phyloP scores from a whole-genome alignment of 92 coral and sea anemone genomes.

The Scolanthus callimorphus region DNA sequence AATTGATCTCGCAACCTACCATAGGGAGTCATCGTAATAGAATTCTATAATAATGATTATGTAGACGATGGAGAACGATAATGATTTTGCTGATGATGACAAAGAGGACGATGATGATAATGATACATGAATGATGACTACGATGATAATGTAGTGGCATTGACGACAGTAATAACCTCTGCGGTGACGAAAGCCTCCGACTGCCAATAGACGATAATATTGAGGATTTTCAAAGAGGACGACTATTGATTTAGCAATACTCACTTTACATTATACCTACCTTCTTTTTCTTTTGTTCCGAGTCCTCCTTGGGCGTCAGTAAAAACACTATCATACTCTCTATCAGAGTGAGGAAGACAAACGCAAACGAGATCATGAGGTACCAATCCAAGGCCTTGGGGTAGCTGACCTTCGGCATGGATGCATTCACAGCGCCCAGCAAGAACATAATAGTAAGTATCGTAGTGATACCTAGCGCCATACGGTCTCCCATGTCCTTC shows the following conservation, averaged over 20 bases:
- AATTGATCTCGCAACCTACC: too few relatives aligned
- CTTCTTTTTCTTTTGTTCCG: background rate
- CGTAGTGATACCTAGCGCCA: slow-evolving; percentile 67
- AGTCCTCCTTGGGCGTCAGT: slow-evolving; percentile 9
- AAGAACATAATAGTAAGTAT: slow-evolving; percentile 70
- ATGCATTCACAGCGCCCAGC: slow-evolving; percentile 54
- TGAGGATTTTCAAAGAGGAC: too few relatives aligned
- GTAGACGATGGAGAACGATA: too few relatives aligned
- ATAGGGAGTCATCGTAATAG: too few relatives aligned
- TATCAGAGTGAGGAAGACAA: slow-evolving; percentile 58
- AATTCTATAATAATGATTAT: too few relatives aligned
- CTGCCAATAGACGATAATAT: too few relatives aligned
- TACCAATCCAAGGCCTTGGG: slow-evolving; percentile 77
- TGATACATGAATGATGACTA: too few relatives aligned
- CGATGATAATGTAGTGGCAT: too few relatives aligned
- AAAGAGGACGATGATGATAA: too few relatives aligned
- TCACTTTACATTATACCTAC: background rate
- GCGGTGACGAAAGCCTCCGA: too few relatives aligned
- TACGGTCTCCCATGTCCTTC: slow-evolving; percentile 52
- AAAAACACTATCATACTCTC: slow-evolving; percentile 59
- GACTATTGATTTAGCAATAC: background rate
- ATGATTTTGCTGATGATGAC: too few relatives aligned
- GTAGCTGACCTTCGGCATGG: slow-evolving; percentile 68
- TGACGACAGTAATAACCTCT: too few relatives aligned
- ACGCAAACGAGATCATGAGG: slow-evolving; percentile 50